Evolutionary conservation across 2,888 invertebrate genomes (phyloP).

Genomic region (Sthenelais limicola): DNA sequence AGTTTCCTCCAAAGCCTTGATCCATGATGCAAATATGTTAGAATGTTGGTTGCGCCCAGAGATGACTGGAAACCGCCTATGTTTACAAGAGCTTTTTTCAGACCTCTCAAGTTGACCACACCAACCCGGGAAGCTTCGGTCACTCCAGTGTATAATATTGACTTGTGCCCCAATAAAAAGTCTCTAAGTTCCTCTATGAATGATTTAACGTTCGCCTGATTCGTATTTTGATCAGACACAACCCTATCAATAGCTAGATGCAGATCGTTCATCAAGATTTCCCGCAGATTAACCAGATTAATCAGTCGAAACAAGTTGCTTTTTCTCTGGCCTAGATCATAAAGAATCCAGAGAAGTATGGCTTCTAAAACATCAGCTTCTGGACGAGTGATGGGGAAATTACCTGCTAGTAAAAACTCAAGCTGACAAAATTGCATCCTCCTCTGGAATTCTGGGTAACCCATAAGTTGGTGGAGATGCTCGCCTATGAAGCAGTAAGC

Average conservation of each 20-base stretch:
- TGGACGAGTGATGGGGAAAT: slow-evolving; percentile 81
- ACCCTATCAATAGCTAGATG: too few species aligned
- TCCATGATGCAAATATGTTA: slow-evolving; percentile 77
- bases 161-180: neutral
- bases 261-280: slow-evolving; percentile 1
- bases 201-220: neutral
- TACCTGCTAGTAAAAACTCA: slow-evolving; percentile 77
- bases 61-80: slow-evolving; percentile 78
- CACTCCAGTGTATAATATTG: too few species aligned
- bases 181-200: neutral
- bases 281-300: neutral
- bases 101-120: slow-evolving; percentile 79
- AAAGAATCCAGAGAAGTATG: slow-evolving; percentile 77
- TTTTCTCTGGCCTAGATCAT: slow-evolving; percentile 70
- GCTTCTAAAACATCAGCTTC: slow-evolving; percentile 78
- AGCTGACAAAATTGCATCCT: slow-evolving; percentile 78
- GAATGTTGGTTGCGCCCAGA: slow-evolving; percentile 78
- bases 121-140: slow-evolving; percentile 40
- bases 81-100: slow-evolving; percentile 80
- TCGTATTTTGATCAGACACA: neutral
- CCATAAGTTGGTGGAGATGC: slow-evolving; percentile 78
- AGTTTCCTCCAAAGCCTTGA: slow-evolving; percentile 78
- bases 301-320: slow-evolving; percentile 65
- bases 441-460: slow-evolving; percentile 76
- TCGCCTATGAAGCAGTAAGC: slow-evolving; percentile 80